These are phyloP conservation scores for Sarcophaga caerulescens DNA, from an alignment of 2,888 invertebrate species.

Conservation along the genomic window DNA sequence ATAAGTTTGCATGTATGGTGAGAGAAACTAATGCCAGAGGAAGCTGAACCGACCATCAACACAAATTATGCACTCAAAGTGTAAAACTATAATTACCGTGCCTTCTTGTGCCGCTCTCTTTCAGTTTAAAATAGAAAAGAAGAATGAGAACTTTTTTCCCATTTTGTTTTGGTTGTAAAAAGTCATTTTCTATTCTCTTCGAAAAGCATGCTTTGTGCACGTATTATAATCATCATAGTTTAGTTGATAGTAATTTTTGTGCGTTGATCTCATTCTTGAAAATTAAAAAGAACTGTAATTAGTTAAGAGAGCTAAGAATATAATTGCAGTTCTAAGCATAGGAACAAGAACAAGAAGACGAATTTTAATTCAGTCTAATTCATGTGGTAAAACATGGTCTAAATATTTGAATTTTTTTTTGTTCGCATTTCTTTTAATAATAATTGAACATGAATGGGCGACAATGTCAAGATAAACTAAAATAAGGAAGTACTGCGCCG, in stretches of 20 bases:
- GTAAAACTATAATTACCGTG: constrained; percentile 20
- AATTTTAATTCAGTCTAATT: not conserved
- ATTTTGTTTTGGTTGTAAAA: no score
- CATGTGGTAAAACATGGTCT: not conserved
- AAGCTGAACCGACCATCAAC: not conserved
- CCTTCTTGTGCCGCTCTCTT: not conserved
- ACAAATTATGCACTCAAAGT: constrained; percentile 57
- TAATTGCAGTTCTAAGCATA: not conserved
- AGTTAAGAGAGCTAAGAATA: not conserved
- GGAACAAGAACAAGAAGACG: not conserved
- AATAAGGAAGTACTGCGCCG: no score
- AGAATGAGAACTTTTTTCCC: no score
- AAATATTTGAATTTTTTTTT: not conserved
- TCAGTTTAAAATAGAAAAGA: not conserved
- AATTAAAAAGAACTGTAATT: not conserved
- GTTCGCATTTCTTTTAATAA: no score
- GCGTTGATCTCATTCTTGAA: not conserved
- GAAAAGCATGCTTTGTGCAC: no score
- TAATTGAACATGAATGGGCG: no score
- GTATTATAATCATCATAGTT: not conserved
- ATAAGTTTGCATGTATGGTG: not conserved
- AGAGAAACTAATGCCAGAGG: not conserved
- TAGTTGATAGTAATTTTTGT: not conserved
- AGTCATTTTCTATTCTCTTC: no score
- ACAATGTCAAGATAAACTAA: no score